Evolutionary conservation across 1,140 invertebrate species (phyloP).

Genomic region (Anadara kagoshimensis): DNA sequence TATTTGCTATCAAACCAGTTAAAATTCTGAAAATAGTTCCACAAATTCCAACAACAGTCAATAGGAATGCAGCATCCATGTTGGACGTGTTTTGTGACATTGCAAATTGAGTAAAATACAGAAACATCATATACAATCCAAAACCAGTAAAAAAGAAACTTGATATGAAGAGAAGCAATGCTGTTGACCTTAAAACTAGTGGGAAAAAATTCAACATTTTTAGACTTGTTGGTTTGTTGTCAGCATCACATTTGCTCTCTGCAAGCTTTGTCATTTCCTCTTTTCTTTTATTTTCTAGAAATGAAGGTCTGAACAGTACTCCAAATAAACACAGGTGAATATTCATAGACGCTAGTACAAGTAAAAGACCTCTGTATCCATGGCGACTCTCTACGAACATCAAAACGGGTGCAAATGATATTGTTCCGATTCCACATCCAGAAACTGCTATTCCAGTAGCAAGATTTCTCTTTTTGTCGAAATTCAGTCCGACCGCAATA

Average conservation of each 20-base stretch:
- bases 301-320: slow-evolving; percentile 3
- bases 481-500: slow-evolving; percentile 19
- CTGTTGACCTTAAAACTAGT: not conserved
- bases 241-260: not conserved
- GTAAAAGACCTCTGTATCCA: slow-evolving; percentile 13
- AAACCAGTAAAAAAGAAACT: too few species aligned
- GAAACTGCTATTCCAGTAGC: slow-evolving; percentile 20
- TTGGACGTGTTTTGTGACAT: not conserved
- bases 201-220: not conserved
- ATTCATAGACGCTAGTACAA: not conserved
- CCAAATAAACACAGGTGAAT: slow-evolving; percentile 2
- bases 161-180: not conserved
- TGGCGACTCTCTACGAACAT: slow-evolving; percentile 1
- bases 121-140: slow-evolving; percentile 21
- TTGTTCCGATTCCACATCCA: slow-evolving; percentile 9
- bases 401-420: not conserved
- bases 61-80: not conserved
- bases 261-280: not conserved
- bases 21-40: not conserved
- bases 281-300: slow-evolving; percentile 3
- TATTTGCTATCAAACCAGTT: slow-evolving; percentile 8
- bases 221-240: not conserved
- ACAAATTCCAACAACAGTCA: slow-evolving; percentile 17
- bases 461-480: slow-evolving; percentile 10
- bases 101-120: slow-evolving; percentile 24